These are phyloP conservation scores for Cariama cristata DNA, from an alignment of 2,113 vertebrate species.

Conservation along the genomic window DNA sequence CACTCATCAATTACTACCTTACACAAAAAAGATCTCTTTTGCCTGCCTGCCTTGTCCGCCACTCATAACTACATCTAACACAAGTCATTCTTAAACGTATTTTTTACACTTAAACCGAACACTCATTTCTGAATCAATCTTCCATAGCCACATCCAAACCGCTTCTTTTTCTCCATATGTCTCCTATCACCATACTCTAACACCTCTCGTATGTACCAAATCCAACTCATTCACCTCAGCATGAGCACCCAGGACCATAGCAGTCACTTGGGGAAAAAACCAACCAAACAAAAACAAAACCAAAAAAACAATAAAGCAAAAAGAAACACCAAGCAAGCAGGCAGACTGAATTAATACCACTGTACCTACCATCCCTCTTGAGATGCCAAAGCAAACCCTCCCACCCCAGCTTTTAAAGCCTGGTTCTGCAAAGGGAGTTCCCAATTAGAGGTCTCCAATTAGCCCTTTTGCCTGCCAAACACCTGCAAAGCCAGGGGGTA, in stretches of 20 bases:
- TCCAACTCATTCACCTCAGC: background rate
- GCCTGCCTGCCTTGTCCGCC: background rate
- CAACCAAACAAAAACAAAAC: too few relatives aligned
- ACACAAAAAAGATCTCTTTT: background rate
- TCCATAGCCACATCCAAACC: background rate
- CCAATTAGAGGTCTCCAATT: accelerated
- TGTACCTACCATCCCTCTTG: accelerated
- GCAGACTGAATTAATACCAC: background rate
- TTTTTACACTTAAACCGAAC: background rate
- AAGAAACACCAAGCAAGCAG: background rate
- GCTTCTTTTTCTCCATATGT: background rate
- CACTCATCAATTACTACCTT: too few relatives aligned
- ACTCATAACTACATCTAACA: background rate
- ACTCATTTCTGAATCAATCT: background rate
- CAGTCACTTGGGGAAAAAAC: background rate
- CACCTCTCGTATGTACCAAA: background rate
- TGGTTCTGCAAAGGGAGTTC: background rate
- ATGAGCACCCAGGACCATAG: accelerated
- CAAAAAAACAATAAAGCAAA: background rate
- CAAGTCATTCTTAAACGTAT: background rate
- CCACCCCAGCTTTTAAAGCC: accelerated
- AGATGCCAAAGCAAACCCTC: background rate
- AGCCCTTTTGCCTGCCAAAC: too few relatives aligned
- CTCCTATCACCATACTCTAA: background rate
- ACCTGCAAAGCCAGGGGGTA: background rate